These are phyloP conservation scores for Terrapene triunguis DNA, from an alignment of 2,113 vertebrate genomes.

Conservation along the genomic window DNA sequence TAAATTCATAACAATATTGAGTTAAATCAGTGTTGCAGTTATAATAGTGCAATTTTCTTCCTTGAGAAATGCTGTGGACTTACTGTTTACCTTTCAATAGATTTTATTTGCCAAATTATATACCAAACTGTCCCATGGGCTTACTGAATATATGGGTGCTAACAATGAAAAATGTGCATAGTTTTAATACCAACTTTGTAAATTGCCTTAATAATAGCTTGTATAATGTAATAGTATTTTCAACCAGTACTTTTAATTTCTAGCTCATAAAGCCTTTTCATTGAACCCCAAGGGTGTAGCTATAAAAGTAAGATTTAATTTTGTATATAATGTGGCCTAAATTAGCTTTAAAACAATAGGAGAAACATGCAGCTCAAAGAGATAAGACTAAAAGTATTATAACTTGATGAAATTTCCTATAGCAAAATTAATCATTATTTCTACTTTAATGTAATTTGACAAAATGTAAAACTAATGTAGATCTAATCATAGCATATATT, in stretches of 20 bases:
- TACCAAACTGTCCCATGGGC: constrained; percentile 83
- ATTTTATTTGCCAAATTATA: constrained; percentile 84
- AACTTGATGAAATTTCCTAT: constrained; percentile 80
- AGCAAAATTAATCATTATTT: constrained; percentile 85
- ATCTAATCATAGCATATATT: constrained; percentile 66
- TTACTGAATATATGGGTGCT: constrained; percentile 84
- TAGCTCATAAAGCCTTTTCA: constrained; percentile 89
- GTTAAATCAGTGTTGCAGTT: constrained; percentile 73
- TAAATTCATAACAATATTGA: constrained; percentile 66
- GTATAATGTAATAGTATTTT: constrained; percentile 88
- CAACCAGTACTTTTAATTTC: constrained; percentile 89
- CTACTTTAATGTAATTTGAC: constrained; percentile 77
- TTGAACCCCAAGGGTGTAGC: constrained; percentile 89
- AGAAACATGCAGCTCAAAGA: constrained; percentile 81
- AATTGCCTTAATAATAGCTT: constrained; percentile 89
- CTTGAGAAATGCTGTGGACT: constrained; percentile 70
- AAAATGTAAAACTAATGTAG: constrained; percentile 70
- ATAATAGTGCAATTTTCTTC: constrained; percentile 71
- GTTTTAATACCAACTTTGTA: constrained; percentile 87
- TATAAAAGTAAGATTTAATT: constrained; percentile 90
- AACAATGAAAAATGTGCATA: constrained; percentile 85
- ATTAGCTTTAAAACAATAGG: constrained; percentile 87
- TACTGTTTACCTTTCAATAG: constrained; percentile 81
- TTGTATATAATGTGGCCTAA: constrained; percentile 88
- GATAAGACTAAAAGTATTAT: constrained; percentile 84